Evolutionary conservation across 1,140 invertebrate species (phyloP), one percentile per base, ranked within the genome.

Genomic region (Anoplophora glabripennis): DNA sequence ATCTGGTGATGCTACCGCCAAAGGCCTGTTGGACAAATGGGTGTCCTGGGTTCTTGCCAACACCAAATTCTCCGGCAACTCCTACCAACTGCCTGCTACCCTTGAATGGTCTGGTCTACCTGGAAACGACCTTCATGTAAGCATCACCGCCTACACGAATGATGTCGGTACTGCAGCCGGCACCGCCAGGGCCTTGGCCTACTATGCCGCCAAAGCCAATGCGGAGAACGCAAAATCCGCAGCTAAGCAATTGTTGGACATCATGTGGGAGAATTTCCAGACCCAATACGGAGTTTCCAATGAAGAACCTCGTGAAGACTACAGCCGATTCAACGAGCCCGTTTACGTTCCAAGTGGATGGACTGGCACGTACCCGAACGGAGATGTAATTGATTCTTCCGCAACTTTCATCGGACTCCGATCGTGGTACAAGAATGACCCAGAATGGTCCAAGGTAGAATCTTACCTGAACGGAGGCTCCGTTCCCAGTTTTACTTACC

Each of bases 381-480:
- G 60, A 40, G 60, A 62, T 34, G 47, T 52, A 9, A 62, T 62
- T 14, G 60, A 62, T 17, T 57, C 54, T 47, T 57, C 54, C 3
- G 60, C 54, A 28, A 62, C 60, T 44, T 62, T 62, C 55, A 40
- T 62, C 34, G 21, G 21, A 12, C 36, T 62, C n/a, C 47, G 60
- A 45, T 62, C 60, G 4, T 61, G 59, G 59, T 61, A 61, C 59
- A 61, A 61, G 46, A 42, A 56, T 36, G 59, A 61, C 28, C 59
- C 59, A 34, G 40, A 61, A 10, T 61, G 53, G 53, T 44, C 36
- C 7, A 61, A 61, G 15, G 53, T 61, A 4, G 53, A 61, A 35
- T 1, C 28, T 21, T 61, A 61, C 47, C 35, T 61, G 7, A 56
- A 61, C 21, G 59, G 59, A 12, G 59, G 59, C 11, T 45, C 33